phyloP scores from a whole-genome alignment of 2,888 invertebrate species.

The Anthoptus insignis region DNA sequence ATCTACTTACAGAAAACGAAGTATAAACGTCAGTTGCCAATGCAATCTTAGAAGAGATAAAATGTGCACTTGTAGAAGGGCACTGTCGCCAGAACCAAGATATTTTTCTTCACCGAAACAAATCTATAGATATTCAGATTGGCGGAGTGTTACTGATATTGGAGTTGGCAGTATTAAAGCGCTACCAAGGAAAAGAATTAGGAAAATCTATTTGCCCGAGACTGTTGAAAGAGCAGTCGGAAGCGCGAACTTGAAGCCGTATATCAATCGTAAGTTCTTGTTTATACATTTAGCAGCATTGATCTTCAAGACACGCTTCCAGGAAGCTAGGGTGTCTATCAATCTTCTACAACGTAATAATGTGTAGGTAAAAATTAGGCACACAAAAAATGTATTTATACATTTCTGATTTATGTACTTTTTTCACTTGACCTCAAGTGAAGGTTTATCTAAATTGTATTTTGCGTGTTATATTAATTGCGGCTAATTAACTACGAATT shows the following conservation, averaged over 20 bases:
- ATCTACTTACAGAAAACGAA: slow-evolving; percentile 47
- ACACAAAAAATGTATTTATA: too few relatives aligned
- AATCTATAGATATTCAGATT: slow-evolving; percentile 43
- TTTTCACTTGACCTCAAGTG: too few relatives aligned
- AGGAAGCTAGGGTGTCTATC: too few relatives aligned
- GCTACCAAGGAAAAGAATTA: slow-evolving; percentile 61
- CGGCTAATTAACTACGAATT: slow-evolving; percentile 21
- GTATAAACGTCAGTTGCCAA: slow-evolving; percentile 60
- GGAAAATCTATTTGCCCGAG: slow-evolving; percentile 66
- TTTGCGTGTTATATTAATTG: too few relatives aligned
- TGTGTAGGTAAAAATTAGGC: too few relatives aligned
- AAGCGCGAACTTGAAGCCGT: slow-evolving; percentile 57
- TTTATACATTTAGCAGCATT: too few relatives aligned
- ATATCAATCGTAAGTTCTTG: slow-evolving; percentile 57
- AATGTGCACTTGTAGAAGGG: slow-evolving; percentile 53
- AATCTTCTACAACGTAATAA: too few relatives aligned
- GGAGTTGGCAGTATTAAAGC: slow-evolving; percentile 67
- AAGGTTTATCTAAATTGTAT: too few relatives aligned
- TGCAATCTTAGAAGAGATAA: slow-evolving; percentile 57
- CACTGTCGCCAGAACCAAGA: slow-evolving; percentile 19
- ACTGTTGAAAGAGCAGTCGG: slow-evolving; percentile 68
- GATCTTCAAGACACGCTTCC: too few relatives aligned
- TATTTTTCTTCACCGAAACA: slow-evolving; percentile 32
- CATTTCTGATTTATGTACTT: too few relatives aligned
- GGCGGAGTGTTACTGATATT: slow-evolving; percentile 61